Percentiles rank a stretch among this genome's conserved stretches.
These are phyloP conservation scores for Leptonema lineaticorne DNA, from an alignment of 1,140 invertebrate species.

Conservation along the genomic window DNA sequence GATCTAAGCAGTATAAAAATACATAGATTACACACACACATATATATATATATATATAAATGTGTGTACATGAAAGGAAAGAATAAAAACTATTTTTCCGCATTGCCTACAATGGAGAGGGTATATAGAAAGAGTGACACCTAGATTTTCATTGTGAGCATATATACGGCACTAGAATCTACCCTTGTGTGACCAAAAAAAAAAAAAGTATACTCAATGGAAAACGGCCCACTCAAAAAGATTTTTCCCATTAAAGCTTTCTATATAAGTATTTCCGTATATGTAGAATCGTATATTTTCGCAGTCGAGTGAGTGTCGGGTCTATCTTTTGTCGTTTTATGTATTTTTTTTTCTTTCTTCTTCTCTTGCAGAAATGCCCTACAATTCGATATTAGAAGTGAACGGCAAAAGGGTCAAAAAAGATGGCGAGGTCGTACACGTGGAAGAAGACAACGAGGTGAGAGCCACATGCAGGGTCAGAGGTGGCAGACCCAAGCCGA, in stretches of 20 bases:
- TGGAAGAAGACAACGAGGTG: conserved; percentile 22
- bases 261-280: background rate
- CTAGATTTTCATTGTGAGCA: background rate
- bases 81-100: background rate
- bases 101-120: background rate
- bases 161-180: no score
- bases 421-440: background rate
- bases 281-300: background rate
- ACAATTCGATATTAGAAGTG: conserved; percentile 16
- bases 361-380: conserved; percentile 34
- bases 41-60: no score
- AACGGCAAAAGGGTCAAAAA: conserved; percentile 9
- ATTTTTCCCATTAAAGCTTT: background rate
- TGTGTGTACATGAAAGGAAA: no score
- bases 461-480: conserved; percentile 28
- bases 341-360: background rate
- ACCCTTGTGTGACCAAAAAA: no score
- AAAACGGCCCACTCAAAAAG: background rate
- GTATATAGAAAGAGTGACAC: background rate
- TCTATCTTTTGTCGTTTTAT: background rate
- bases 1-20: no score
- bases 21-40: no score
- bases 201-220: background rate
- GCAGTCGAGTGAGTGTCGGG: background rate
- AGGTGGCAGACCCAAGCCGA: conserved; percentile 33